These are phyloP conservation scores for Volucella inflata DNA, from an alignment of 2,888 invertebrate genomes.

Conservation along the genomic window DNA sequence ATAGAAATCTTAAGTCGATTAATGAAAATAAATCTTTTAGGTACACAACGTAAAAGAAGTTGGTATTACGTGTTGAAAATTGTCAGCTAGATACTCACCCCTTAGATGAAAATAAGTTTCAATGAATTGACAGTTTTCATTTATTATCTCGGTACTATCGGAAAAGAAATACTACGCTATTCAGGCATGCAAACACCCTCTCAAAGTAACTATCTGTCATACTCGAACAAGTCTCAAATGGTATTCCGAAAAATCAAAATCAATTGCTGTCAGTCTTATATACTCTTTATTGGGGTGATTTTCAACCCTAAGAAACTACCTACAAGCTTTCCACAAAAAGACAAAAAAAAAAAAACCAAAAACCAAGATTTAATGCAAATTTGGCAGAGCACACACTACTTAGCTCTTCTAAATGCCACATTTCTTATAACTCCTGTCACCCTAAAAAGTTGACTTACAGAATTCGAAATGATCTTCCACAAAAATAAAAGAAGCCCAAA, in stretches of 20 bases:
- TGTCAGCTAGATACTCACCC: not conserved
- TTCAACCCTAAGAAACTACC: conserved; percentile 25
- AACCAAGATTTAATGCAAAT: conserved; percentile 41
- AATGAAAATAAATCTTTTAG: too few species aligned
- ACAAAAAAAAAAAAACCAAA: too few species aligned
- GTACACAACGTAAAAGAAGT: not conserved
- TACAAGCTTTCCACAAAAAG: conserved; percentile 27
- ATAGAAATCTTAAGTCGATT: too few species aligned
- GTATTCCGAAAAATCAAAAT: conserved; percentile 53
- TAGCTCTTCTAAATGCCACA: conserved; percentile 19
- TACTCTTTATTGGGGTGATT: conserved; percentile 31
- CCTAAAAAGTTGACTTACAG: conserved; percentile 32
- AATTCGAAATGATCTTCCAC: conserved; percentile 38
- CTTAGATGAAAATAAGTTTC: not conserved
- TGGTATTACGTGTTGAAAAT: not conserved
- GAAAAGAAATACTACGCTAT: not conserved
- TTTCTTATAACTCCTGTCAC: conserved; percentile 14
- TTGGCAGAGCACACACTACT: conserved; percentile 46
- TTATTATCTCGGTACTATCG: conserved; percentile 1
- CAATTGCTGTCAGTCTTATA: conserved; percentile 28
- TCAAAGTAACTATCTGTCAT: conserved; percentile 47
- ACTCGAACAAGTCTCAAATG: conserved; percentile 46
- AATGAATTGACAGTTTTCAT: conserved; percentile 39
- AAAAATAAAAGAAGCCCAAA: conserved; percentile 34
- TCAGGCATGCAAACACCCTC: not conserved